Evolutionary conservation across 2,797 vertebrate species (phyloP).

Genomic region (Brotula barbata): DNA sequence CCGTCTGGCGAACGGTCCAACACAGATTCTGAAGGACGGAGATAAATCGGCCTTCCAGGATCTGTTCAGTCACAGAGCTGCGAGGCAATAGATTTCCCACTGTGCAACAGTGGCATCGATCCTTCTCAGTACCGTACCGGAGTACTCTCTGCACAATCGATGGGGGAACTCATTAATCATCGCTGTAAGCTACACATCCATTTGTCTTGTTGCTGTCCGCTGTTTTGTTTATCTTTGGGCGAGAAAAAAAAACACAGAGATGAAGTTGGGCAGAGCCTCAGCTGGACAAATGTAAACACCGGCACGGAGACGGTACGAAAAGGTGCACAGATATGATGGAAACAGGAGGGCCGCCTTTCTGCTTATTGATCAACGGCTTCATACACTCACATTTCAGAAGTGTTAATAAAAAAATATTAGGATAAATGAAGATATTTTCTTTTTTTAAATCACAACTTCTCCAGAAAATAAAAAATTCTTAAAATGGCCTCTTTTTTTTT

Average conservation of each 20-base stretch:
- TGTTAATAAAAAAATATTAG: no score
- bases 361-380: no score
- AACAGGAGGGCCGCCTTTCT: no score
- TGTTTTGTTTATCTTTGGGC: slow-evolving; percentile 12
- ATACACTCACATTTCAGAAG: no score
- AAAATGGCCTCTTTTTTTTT: no score
- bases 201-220: slow-evolving; percentile 12
- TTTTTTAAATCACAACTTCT: no score
- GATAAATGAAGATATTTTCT: no score
- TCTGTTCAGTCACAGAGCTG: slow-evolving; percentile 9
- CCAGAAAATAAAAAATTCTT: no score
- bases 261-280: not conserved
- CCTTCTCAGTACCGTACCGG: slow-evolving; percentile 4
- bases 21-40: not conserved
- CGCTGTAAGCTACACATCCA: slow-evolving; percentile 17
- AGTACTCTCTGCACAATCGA: slow-evolving; percentile 30
- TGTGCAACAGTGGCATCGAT: slow-evolving; percentile 33
- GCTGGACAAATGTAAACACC: not conserved
- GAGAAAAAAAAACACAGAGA: slow-evolving; percentile 9
- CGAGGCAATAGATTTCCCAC: slow-evolving; percentile 22
- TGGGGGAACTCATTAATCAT: slow-evolving; percentile 38
- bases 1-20: slow-evolving; percentile 7
- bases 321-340: no score
- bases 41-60: not conserved
- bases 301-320: no score